Evolutionary conservation across 37 sponge, comb jelly and placozoan genomes (phyloP).

Genomic region (Halichondria panicea): DNA sequence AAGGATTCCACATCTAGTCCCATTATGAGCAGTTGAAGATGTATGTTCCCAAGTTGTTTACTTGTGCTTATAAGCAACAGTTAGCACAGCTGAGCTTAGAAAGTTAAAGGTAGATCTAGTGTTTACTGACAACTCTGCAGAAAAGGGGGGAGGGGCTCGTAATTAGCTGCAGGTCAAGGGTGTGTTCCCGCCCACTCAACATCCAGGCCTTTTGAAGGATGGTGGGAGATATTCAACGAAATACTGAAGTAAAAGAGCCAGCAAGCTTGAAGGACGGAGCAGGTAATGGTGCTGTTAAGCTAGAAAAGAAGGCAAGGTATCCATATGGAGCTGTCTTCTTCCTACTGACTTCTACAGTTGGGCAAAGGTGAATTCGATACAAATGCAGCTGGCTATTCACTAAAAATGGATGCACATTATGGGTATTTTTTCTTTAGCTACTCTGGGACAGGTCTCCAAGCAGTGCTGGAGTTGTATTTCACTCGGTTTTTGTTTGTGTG

Average conservation of each 20-base stretch:
- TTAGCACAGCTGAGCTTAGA: neutral
- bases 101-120: neutral
- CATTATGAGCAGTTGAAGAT: constrained; percentile 1
- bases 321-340: constrained; percentile 46
- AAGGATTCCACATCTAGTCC: constrained; percentile 26
- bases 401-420: no score
- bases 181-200: no score
- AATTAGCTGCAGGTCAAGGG: neutral
- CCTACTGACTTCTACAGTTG: constrained; percentile 34
- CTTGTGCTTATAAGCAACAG: no score
- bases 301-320: constrained; percentile 1
- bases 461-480: neutral
- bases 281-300: neutral
- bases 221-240: neutral
- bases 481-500: neutral
- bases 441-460: neutral
- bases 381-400: no score
- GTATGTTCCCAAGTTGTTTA: neutral
- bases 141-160: constrained; percentile 16
- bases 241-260: neutral
- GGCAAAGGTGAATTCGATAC: constrained; percentile 48
- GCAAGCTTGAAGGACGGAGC: neutral
- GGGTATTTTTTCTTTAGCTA: no score
- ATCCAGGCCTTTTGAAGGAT: no score
- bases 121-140: neutral